phyloP scores from a whole-genome alignment of 37 sponge, comb jelly and placozoan genomes.

The Aplysina aerophoba region DNA sequence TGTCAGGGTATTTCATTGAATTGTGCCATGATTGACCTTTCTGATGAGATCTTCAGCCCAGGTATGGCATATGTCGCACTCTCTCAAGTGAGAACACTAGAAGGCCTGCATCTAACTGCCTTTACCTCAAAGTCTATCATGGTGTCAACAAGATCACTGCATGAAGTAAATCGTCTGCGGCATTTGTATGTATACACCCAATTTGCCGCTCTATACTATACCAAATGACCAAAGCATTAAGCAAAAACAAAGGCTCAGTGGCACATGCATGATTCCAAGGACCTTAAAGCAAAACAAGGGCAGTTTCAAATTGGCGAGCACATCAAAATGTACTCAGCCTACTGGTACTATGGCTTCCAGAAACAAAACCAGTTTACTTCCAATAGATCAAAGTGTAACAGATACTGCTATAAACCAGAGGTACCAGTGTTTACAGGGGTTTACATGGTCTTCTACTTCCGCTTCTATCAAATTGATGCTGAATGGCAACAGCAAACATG shows the following conservation, averaged over 20 bases:
- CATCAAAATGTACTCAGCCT: neutral
- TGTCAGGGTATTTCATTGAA: constrained; percentile 63
- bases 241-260: neutral
- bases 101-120: constrained; percentile 28
- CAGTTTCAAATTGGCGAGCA: too few relatives aligned
- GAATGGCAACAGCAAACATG: constrained; percentile 40
- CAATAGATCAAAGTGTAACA: neutral
- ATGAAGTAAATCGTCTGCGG: constrained; percentile 39
- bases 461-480: constrained; percentile 29
- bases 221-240: neutral
- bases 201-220: constrained; percentile 25
- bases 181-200: constrained; percentile 19
- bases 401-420: too few relatives aligned
- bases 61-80: constrained; percentile 73
- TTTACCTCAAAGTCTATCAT: constrained; percentile 42
- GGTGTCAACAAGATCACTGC: constrained; percentile 21
- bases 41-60: constrained; percentile 40
- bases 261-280: neutral
- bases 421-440: too few relatives aligned
- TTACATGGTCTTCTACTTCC: neutral
- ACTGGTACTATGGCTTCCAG: too few relatives aligned
- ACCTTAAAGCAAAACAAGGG: neutral
- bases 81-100: constrained; percentile 48
- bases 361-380: too few relatives aligned
- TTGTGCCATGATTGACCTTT: constrained; percentile 66